phyloP scores from a whole-genome alignment of 1,140 invertebrate species.

The Drosophila lacteicornis region DNA sequence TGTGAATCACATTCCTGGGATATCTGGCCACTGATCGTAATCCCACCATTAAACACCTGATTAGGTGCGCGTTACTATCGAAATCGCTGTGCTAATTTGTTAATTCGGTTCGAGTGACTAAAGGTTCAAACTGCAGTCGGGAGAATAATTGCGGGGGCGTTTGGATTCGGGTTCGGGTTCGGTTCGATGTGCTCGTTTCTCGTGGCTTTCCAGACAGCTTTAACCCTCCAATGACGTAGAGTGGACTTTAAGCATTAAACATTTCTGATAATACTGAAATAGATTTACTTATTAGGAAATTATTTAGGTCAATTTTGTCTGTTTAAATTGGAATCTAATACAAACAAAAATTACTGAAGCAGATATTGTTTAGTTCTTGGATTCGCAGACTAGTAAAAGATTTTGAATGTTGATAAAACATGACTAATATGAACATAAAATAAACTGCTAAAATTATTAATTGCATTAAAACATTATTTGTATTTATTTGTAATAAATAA shows the following conservation, averaged over 20 bases:
- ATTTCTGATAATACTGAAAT: not conserved
- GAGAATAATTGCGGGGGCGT: slow-evolving; percentile 39
- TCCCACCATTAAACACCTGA: slow-evolving; percentile 30
- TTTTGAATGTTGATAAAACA: not conserved
- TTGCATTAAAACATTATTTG: not conserved
- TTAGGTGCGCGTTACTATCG: slow-evolving; percentile 10
- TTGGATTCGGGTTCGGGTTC: slow-evolving; percentile 16
- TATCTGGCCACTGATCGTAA: slow-evolving; percentile 36
- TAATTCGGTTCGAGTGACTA: slow-evolving; percentile 48
- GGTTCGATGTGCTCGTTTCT: slow-evolving; percentile 38
- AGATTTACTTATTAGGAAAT: not conserved
- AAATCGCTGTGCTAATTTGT: slow-evolving; percentile 22
- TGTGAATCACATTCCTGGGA: slow-evolving; percentile 56
- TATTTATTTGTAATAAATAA: not conserved
- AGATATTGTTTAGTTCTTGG: too few species aligned
- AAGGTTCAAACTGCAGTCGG: slow-evolving; percentile 54
- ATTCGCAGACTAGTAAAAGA: not conserved
- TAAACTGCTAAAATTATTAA: too few species aligned
- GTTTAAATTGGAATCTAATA: too few species aligned
- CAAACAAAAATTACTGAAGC: too few species aligned
- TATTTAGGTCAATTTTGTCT: too few species aligned
- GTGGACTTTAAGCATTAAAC: not conserved
- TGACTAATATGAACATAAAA: too few species aligned
- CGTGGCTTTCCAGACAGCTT: slow-evolving; percentile 41
- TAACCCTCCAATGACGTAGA: slow-evolving; percentile 11